Percentiles rank a stretch among this genome's conserved stretches.
Conservation (phyloP, 2,113 vertebrate genomes). For the Perognathus longimembris region DNA sequence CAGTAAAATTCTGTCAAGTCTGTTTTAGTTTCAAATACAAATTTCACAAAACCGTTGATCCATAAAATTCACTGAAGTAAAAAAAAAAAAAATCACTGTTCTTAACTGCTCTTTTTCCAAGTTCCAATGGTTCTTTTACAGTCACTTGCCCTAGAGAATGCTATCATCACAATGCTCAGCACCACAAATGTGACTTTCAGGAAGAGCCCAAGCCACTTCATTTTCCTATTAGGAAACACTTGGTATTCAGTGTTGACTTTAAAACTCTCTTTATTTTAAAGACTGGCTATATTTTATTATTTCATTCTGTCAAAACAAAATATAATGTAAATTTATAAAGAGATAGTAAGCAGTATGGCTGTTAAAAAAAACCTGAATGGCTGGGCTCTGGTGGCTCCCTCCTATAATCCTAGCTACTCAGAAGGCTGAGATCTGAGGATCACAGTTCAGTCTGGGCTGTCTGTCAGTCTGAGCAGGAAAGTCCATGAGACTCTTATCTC, state of each 20-base stretch:
- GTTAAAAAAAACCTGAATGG: conserved; percentile 7
- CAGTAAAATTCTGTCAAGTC: background rate
- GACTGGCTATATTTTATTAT: background rate
- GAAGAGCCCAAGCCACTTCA: background rate
- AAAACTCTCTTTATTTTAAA: conserved; percentile 23
- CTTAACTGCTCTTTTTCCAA: background rate
- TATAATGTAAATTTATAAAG: background rate
- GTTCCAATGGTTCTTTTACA: background rate
- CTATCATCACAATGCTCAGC: background rate
- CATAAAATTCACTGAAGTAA: background rate
- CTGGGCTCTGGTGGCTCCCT: background rate
- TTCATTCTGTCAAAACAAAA: conserved; percentile 26
- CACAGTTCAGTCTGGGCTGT: too few relatives aligned
- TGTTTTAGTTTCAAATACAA: conserved; percentile 37
- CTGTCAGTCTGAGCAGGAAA: too few relatives aligned
- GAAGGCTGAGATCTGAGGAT: too few relatives aligned
- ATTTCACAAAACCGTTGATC: background rate
- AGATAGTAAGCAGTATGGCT: background rate
- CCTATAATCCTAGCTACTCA: too few relatives aligned
- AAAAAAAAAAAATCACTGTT: background rate
- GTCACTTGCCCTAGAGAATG: background rate
- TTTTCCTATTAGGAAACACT: background rate
- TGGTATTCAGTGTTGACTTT: background rate
- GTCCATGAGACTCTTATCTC: too few relatives aligned
- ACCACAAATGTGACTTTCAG: background rate